Percentiles rank a stretch among this genome's conserved stretches.
Conservation (phyloP, 2,797 vertebrate genomes). For the Pempheris klunzingeri region DNA sequence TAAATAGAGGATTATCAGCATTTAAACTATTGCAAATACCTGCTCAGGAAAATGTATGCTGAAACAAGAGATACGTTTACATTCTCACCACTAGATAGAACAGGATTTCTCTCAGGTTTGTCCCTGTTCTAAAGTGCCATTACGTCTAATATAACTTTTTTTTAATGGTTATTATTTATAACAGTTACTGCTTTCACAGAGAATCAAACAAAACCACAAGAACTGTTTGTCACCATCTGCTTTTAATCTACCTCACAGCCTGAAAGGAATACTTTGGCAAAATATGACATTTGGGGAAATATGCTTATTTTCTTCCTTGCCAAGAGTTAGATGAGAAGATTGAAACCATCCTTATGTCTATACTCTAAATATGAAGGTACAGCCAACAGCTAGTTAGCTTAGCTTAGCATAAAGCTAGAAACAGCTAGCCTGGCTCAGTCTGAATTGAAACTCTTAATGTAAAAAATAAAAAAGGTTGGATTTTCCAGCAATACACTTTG, state of each 20-base stretch:
- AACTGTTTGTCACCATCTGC: neutral
- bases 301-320: neutral
- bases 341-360: neutral
- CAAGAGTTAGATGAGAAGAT: neutral
- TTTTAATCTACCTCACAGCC: too few relatives aligned
- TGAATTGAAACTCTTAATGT: neutral
- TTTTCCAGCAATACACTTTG: neutral
- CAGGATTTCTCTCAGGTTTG: neutral
- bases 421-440: neutral
- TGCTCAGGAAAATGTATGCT: neutral
- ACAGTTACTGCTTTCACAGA: neutral
- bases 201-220: neutral
- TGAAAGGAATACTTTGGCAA: neutral
- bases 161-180: neutral
- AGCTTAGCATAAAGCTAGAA: neutral
- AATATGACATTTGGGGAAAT: neutral
- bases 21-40: neutral
- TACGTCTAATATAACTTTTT: neutral
- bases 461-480: neutral
- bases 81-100: neutral
- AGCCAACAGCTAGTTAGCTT: neutral
- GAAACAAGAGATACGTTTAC: neutral
- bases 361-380: neutral
- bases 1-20: neutral
- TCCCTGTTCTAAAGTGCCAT: neutral